Conservation (phyloP, 2,888 invertebrate species). For the Frankliniella intonsa region DNA sequence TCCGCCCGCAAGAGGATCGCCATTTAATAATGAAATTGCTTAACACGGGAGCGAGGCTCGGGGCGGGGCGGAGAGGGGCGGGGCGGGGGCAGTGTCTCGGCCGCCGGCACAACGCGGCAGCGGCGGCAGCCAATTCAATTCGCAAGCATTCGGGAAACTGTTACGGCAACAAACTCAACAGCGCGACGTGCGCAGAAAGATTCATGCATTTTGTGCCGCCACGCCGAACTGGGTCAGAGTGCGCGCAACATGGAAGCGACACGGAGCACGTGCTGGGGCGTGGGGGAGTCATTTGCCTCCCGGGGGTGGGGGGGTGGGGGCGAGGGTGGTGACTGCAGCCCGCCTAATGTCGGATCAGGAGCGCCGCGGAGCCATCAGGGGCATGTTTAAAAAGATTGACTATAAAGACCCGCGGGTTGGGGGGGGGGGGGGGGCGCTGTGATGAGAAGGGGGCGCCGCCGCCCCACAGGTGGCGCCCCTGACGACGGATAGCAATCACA, state of each 20-base stretch:
- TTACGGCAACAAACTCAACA: neutral
- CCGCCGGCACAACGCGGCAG: too few relatives aligned
- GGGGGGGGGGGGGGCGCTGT: too few relatives aligned
- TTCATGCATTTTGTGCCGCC: neutral
- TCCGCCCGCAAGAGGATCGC: neutral
- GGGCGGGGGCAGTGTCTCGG: too few relatives aligned
- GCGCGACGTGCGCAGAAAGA: neutral
- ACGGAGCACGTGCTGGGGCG: too few relatives aligned
- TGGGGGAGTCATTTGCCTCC: neutral
- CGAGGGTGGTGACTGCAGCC: neutral
- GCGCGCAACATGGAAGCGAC: neutral
- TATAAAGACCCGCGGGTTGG: too few relatives aligned
- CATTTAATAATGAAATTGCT: slow-evolving; percentile 10
- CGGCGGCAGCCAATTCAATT: neutral
- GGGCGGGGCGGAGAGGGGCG: too few relatives aligned
- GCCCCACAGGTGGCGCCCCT: too few relatives aligned
- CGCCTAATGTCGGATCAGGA: neutral
- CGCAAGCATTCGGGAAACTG: neutral
- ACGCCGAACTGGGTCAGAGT: neutral
- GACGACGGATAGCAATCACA: too few relatives aligned
- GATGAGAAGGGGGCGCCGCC: too few relatives aligned
- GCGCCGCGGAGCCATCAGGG: neutral
- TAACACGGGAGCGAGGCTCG: neutral
- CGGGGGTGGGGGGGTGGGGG: neutral
- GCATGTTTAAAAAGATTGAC: neutral